Conservation (phyloP, 2,113 vertebrate species). For the Desmodus rotundus region DNA sequence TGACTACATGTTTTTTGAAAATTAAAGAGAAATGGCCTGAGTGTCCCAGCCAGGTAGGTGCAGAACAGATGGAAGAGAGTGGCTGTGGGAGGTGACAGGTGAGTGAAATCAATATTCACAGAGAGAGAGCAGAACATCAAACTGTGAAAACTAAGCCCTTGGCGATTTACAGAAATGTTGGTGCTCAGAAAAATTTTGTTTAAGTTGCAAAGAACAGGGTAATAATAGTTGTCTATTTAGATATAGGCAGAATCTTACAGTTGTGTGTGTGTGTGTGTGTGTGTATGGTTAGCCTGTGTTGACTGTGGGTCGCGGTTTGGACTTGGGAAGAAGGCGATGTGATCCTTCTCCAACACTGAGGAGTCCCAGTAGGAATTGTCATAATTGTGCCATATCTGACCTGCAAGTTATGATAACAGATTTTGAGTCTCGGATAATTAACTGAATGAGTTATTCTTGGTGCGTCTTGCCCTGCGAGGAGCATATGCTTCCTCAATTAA, state of each 20-base stretch:
- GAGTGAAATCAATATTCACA: neutral
- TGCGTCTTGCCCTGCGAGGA: neutral
- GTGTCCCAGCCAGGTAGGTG: neutral
- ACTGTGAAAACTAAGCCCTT: neutral
- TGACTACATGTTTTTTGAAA: neutral
- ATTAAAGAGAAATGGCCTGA: neutral
- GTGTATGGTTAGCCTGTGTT: neutral
- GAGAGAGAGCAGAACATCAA: neutral
- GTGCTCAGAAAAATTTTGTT: neutral
- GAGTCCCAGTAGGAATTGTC: neutral
- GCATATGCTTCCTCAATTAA: neutral
- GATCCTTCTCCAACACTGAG: neutral
- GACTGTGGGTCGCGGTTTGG: neutral
- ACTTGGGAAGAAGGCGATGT: neutral
- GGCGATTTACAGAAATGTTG: neutral
- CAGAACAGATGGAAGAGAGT: neutral
- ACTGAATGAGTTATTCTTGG: neutral
- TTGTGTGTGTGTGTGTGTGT: neutral
- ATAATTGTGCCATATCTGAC: neutral
- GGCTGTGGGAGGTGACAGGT: neutral
- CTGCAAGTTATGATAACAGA: neutral
- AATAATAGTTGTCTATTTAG: neutral
- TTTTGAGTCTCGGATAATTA: conserved; percentile 30
- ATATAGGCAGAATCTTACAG: neutral
- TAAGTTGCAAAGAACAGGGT: neutral